Base-by-base conservation (phyloP, 2,888 invertebrate genomes). In the Aleiodes testaceus region DNA sequence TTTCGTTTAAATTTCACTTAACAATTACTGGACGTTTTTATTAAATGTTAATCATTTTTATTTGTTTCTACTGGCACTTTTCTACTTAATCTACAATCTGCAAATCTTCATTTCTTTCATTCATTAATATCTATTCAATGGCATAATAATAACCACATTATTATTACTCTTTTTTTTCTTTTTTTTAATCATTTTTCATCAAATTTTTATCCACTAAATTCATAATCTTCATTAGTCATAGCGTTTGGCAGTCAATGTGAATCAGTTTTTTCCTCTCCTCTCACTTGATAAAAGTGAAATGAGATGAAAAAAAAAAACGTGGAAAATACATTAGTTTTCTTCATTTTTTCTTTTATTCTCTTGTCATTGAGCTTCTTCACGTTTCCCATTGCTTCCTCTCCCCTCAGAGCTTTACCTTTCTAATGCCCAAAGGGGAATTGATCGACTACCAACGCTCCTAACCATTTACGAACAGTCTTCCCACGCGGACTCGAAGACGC, bases 11-110 rank as follows among this genome's bases (percentile, higher is more conserved):
- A 70, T 69, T 59, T 72, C 79, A 80, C 86, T 86, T 87, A 87
- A 85, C 71, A 82, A 80, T 87, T 87, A 87, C 82, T 87, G 87
- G 87, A 87, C 87, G 87, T 87, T 85, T 87, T 81, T 82, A 73
- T 73, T 75, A 71, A 63, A 66, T 70, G 66, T 75, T 79, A 79
- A 77, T 81, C 72, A 81, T 81, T 85, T 81, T 82, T 79, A 78
- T 72, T 26, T 75, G 82, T 80, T 78, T 80, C 81, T 85, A 87
- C 86, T 87, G 87, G 87, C 87, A 87, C 87, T 87, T 87, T 86
- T 84, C 86, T 86, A 87, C 85, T 87, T 86, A 86, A 76, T 66
- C 66, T 70, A 70, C 55, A 26, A 26, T 70, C 55, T 55, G 81
- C 82, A 80, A 84, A 84, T 79, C 65, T 65, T 45, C 42, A 20